Conservation (phyloP, 2,113 vertebrate genomes). For the Anoura caudifer region DNA sequence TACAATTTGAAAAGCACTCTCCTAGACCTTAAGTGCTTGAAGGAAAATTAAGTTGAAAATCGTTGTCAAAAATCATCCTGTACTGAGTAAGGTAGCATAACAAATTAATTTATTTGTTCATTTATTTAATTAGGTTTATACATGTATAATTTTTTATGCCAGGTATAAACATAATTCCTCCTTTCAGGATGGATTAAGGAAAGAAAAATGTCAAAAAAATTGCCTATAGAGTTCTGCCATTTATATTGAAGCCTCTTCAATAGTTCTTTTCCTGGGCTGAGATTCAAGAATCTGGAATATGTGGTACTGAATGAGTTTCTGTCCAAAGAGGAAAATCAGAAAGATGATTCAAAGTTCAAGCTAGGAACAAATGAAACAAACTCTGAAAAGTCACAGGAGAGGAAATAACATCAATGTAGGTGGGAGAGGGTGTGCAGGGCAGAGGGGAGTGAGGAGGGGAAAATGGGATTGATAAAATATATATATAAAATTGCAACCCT, state of each 20-base stretch:
- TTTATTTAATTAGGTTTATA: conserved; percentile 1
- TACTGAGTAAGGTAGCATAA: not conserved
- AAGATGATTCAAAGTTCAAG: not conserved
- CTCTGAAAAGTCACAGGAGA: not conserved
- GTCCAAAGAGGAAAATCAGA: not conserved
- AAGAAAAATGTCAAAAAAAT: not conserved
- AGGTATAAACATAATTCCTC: not conserved
- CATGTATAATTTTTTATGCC: not conserved
- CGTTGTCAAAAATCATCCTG: conserved; percentile 15
- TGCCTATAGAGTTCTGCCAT: not conserved
- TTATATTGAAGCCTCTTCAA: not conserved
- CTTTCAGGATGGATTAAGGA: not conserved
- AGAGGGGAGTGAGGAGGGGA: no score
- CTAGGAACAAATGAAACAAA: not conserved
- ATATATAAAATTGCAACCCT: no score
- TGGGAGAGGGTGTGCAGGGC: no score
- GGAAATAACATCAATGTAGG: not conserved
- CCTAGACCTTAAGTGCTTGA: not conserved
- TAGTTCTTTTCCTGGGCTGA: not conserved
- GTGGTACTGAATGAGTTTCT: not conserved
- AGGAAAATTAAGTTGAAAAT: not conserved
- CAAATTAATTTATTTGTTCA: not conserved
- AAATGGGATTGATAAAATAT: no score
- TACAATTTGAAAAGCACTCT: not conserved
- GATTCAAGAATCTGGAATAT: not conserved